Conservation (phyloP, 2,797 vertebrate species). For the Enteromius afrohamiltoni region DNA sequence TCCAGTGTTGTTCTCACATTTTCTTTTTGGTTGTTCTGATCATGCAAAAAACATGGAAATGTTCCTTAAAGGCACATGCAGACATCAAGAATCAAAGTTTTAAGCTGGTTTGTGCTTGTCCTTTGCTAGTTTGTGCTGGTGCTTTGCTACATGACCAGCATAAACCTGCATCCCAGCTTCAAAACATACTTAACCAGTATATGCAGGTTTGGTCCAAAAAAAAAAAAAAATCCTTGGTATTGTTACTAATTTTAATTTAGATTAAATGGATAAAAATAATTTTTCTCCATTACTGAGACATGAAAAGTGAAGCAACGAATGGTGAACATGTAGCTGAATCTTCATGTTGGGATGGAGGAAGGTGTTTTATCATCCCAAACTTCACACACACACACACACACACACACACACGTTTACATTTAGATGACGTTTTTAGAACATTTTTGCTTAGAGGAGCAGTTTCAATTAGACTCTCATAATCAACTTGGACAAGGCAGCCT, state of each 20-base stretch:
- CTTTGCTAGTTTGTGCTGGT: too few species aligned
- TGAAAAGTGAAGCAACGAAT: neutral
- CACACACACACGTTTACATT: neutral
- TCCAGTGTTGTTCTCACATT: too few species aligned
- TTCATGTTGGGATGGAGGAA: neutral
- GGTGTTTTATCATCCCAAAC: neutral
- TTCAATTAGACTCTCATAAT: constrained; percentile 7
- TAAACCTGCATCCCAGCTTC: too few species aligned
- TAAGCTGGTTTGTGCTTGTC: too few species aligned
- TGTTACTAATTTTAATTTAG: neutral
- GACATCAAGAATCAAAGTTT: too few species aligned
- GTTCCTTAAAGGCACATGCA: too few species aligned
- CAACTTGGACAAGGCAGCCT: neutral
- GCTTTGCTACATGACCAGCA: too few species aligned
- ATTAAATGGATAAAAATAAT: neutral
- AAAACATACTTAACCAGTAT: too few species aligned
- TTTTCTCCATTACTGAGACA: neutral
- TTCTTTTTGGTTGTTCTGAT: too few species aligned
- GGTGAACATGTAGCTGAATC: neutral
- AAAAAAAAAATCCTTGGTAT: too few species aligned
- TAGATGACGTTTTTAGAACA: neutral
- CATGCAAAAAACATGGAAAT: too few species aligned
- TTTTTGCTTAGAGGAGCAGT: constrained; percentile 2
- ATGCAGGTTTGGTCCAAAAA: too few species aligned
- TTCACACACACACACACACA: neutral